A percentile compares a stretch with the other conserved stretches of the same genome.
phyloP scores from a whole-genome alignment of 1,140 invertebrate genomes.

The Eumeta japonica region DNA sequence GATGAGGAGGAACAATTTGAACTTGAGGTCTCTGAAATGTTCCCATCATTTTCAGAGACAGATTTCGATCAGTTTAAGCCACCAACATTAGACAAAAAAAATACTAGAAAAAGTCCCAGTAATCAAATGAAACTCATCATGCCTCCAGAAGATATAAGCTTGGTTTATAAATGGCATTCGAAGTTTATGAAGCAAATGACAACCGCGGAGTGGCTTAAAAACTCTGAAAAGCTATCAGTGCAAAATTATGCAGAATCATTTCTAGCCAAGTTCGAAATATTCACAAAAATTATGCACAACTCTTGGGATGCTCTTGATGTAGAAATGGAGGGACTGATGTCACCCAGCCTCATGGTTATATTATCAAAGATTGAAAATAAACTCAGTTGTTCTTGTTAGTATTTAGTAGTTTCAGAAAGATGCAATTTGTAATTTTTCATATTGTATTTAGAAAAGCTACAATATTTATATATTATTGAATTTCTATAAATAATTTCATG shows the following conservation, averaged over 20 bases:
- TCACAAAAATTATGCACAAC: slow-evolving; percentile 54
- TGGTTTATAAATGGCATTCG: slow-evolving; percentile 63
- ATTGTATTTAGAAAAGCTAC: too few relatives aligned
- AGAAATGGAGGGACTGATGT: slow-evolving; percentile 51
- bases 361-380: slow-evolving; percentile 39
- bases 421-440: too few relatives aligned
- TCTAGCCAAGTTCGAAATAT: slow-evolving; percentile 61
- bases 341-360: slow-evolving; percentile 58
- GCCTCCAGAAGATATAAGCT: slow-evolving; percentile 59
- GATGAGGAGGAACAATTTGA: slow-evolving; percentile 75
- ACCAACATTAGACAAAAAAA: slow-evolving; percentile 35
- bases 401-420: too few relatives aligned
- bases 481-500: too few relatives aligned
- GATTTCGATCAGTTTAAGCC: slow-evolving; percentile 68
- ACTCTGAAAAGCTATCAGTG: slow-evolving; percentile 27
- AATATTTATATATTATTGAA: too few relatives aligned
- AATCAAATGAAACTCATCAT: slow-evolving; percentile 41
- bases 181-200: slow-evolving; percentile 60
- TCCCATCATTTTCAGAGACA: slow-evolving; percentile 71
- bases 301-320: slow-evolving; percentile 51
- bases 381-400: slow-evolving; percentile 45
- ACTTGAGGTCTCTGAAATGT: slow-evolving; percentile 70
- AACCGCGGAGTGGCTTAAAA: slow-evolving; percentile 59
- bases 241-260: slow-evolving; percentile 60
- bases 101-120: slow-evolving; percentile 18